phyloP scores from a whole-genome alignment of 2,113 vertebrate genomes.

The Ceratotherium simum region DNA sequence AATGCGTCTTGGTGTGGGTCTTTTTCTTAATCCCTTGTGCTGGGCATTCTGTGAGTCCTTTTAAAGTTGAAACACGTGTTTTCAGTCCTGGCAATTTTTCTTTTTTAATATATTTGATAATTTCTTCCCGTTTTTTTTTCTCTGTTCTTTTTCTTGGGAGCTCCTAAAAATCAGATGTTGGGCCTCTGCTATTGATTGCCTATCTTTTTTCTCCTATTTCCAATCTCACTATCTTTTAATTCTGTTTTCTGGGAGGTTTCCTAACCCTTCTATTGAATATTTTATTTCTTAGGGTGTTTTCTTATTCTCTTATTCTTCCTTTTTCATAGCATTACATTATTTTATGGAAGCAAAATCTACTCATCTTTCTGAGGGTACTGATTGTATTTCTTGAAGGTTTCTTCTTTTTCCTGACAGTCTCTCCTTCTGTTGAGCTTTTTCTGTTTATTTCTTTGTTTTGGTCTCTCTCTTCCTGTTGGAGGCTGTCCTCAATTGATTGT shows the following conservation, averaged over 20 bases:
- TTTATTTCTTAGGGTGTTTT: background rate
- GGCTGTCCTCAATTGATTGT: background rate
- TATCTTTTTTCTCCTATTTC: background rate
- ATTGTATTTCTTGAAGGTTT: slow-evolving; percentile 4
- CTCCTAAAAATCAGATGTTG: background rate
- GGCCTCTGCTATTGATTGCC: background rate
- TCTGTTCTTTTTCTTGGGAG: background rate
- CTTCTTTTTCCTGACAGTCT: background rate
- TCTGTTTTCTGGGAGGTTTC: background rate
- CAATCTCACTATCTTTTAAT: background rate
- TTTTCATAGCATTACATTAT: slow-evolving; percentile 24
- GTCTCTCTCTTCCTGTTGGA: background rate
- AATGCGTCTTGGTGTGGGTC: background rate
- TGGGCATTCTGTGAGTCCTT: background rate
- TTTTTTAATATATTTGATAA: slow-evolving; percentile 21
- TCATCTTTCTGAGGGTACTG: background rate
- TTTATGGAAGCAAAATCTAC: slow-evolving; percentile 12
- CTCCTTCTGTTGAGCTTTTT: background rate
- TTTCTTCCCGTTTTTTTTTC: background rate
- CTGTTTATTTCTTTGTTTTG: background rate
- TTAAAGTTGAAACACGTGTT: background rate
- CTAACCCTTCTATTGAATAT: background rate
- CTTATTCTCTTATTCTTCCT: background rate
- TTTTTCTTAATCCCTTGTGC: background rate
- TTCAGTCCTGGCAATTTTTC: background rate